Evolutionary conservation across 2,888 invertebrate genomes (phyloP).

Genomic region (Parnassius mnemosyne): DNA sequence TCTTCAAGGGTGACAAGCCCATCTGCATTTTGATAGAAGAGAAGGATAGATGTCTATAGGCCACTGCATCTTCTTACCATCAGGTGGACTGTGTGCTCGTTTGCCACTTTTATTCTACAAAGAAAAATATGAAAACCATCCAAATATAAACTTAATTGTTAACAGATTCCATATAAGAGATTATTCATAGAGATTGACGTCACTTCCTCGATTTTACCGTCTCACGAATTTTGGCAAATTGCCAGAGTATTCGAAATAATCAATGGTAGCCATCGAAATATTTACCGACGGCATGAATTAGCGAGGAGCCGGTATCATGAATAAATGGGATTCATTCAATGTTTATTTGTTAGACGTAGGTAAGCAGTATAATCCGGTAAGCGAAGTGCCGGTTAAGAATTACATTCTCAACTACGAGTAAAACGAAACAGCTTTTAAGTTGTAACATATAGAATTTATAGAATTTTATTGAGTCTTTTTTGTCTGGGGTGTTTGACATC

Average conservation of each 20-base stretch:
- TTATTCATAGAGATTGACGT: conserved; percentile 1
- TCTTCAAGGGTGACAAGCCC: too few relatives aligned
- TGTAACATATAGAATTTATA: too few relatives aligned
- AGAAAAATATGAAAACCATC: too few relatives aligned
- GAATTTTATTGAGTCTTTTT: too few relatives aligned
- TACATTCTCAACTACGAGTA: not conserved
- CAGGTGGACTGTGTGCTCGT: too few relatives aligned
- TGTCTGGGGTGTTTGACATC: too few relatives aligned
- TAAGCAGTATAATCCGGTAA: conserved; percentile 9
- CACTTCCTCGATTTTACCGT: not conserved
- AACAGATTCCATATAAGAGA: not conserved
- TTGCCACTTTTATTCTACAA: too few relatives aligned
- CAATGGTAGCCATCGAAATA: conserved; percentile 25
- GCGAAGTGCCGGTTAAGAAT: conserved; percentile 2
- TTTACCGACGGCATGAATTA: conserved; percentile 28
- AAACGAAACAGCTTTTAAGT: too few relatives aligned
- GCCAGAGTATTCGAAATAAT: conserved; percentile 26
- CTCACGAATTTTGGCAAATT: conserved; percentile 16
- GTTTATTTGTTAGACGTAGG: conserved; percentile 24
- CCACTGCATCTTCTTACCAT: too few relatives aligned
- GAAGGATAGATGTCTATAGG: too few relatives aligned
- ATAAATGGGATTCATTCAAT: conserved; percentile 19
- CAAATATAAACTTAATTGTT: too few relatives aligned
- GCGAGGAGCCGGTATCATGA: conserved; percentile 10
- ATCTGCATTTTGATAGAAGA: too few relatives aligned